Base-by-base conservation (phyloP, 2,888 invertebrate species). In the Augochlorella aurata region DNA sequence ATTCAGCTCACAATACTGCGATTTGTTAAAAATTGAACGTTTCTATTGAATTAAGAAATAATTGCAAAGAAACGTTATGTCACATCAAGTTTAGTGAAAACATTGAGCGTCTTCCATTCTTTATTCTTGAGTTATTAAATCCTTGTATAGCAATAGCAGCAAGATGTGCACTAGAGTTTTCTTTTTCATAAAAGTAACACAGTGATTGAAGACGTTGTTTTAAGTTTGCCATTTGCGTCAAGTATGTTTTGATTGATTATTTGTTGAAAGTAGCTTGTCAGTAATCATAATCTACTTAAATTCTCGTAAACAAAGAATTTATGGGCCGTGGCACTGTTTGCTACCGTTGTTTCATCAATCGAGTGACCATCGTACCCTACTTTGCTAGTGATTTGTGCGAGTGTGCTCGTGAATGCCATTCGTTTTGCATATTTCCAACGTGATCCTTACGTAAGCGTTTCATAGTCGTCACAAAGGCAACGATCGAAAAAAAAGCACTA, bases 391-490 rank as follows among this genome's bases (percentile, higher is more conserved):
- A 47, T 38, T 61, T 65, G 16, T 61, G 12, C 45, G 44, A 14
- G 10, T 29, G 49, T 38, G 44, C 7, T 54, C 50, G 16, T 14
- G 47, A 69, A 61, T 18, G 45, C 21, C 18, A n/a, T 38, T 21
- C 44, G 58, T 54, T 78, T 69, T 18, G 61, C 65, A 38, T 47
- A 54, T 29, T 66, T 44, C 24, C 49, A 45, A 54, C 69, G 45
- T 1, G n/a, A 49, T 21, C 14, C 10, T 76, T 74, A 61, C 76
- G 52, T 38, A 71, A 83, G 63, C 38, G 16, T 8, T 49, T 50
- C 47, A 14, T 45, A 49, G 8, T 24, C 47, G 52, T 54, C 52
- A 38, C 18, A 70, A 38, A 18, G 18, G 49, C 50, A 47, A 47
- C 24, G 9, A 8, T 44, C 7, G 44, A 67, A 38, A 76, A 58